phyloP scores from a whole-genome alignment of 2,888 invertebrate species.

The Notodonta dromedarius region DNA sequence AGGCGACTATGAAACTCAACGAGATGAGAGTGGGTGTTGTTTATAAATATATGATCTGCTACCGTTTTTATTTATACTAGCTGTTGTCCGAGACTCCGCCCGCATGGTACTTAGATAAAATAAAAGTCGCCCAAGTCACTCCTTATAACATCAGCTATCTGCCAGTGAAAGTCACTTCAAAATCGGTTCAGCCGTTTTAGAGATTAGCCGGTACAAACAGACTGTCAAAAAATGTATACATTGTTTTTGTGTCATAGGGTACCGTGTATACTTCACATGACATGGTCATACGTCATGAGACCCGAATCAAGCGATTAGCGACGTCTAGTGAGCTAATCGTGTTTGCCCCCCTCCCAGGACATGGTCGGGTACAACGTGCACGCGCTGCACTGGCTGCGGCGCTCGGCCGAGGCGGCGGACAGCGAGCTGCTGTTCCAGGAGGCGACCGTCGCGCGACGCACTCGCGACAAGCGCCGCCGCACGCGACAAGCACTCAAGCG shows the following conservation, averaged over 20 bases:
- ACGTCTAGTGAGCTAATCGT: background rate
- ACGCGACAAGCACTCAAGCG: conserved; percentile 87
- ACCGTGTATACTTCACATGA: too few relatives aligned
- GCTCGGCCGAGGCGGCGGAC: conserved; percentile 89
- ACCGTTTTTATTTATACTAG: conserved; percentile 1
- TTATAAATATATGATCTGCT: background rate
- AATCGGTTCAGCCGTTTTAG: too few relatives aligned
- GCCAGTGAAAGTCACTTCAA: too few relatives aligned
- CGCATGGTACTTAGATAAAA: too few relatives aligned
- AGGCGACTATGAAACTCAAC: conserved; percentile 82
- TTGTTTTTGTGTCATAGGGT: too few relatives aligned
- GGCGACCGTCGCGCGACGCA: conserved; percentile 86
- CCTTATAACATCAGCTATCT: too few relatives aligned
- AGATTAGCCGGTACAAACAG: too few relatives aligned
- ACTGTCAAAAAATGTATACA: too few relatives aligned
- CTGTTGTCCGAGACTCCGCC: too few relatives aligned
- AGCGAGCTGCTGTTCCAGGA: conserved; percentile 91
- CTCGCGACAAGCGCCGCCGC: conserved; percentile 86
- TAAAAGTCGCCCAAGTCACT: too few relatives aligned
- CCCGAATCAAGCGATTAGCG: too few relatives aligned
- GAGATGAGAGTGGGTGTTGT: conserved; percentile 84
- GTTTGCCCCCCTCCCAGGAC: conserved; percentile 81
- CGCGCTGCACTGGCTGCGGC: conserved; percentile 90
- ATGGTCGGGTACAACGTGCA: conserved; percentile 93
- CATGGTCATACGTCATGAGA: too few relatives aligned